These are phyloP conservation scores for Pelagia noctiluca DNA, from an alignment of 30 jellyfish, hydroid and myxozoan species.

Conservation along the genomic window DNA sequence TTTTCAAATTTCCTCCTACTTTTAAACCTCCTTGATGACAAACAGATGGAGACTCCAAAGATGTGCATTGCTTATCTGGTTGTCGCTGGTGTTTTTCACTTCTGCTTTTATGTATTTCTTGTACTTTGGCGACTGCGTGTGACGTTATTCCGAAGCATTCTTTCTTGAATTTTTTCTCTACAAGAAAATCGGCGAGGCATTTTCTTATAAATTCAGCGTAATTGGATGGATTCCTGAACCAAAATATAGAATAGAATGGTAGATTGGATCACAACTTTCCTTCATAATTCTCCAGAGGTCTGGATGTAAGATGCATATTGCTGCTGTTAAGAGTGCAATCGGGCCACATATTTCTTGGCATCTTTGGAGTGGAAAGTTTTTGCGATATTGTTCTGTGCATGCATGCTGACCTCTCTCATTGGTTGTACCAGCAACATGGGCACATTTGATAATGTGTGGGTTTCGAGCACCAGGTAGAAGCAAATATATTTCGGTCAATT, in stretches of 20 bases:
- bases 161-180: not conserved
- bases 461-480: constrained; percentile 1
- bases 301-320: constrained; percentile 6
- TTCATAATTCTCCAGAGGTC: not conserved
- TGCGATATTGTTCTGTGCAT: not conserved
- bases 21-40: not conserved
- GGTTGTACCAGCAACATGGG: not conserved
- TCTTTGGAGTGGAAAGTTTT: not conserved
- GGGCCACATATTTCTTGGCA: constrained; percentile 11
- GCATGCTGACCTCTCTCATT: not conserved
- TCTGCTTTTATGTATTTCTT: not conserved
- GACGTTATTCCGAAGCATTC: not conserved
- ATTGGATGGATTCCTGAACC: constrained; percentile 10
- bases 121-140: not conserved
- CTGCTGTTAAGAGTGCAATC: constrained; percentile 6
- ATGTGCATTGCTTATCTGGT: not conserved
- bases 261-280: not conserved
- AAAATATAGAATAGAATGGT: not conserved
- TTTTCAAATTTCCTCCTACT: not conserved
- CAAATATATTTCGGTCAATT: not conserved
- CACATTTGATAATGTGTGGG: constrained; percentile 3
- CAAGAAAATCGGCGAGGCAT: not conserved
- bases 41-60: not conserved
- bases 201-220: not conserved
- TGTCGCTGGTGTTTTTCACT: not conserved